Conservation (phyloP, 2,113 vertebrate genomes). For the Neolamprologus falcicula region DNA sequence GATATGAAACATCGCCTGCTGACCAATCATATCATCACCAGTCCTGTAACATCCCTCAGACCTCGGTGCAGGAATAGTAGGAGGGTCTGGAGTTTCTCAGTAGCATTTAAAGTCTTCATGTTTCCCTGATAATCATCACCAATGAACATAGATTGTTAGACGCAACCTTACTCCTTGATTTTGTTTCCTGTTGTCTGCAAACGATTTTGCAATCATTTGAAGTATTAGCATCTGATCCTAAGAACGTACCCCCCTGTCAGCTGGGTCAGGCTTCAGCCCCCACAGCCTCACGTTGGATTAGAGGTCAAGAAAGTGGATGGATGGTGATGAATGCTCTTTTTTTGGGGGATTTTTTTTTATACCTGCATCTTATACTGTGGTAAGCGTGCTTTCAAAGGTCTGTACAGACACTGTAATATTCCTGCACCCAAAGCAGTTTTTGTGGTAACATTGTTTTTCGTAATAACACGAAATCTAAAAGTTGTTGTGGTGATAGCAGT, state of each 20-base stretch:
- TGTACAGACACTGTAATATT: neutral
- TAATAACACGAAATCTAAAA: neutral
- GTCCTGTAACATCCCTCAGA: neutral
- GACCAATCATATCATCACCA: neutral
- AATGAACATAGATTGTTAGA: neutral
- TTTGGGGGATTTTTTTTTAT: neutral
- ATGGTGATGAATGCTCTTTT: neutral
- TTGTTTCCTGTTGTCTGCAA: neutral
- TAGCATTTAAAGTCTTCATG: neutral
- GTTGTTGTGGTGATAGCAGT: neutral
- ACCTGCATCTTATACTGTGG: neutral
- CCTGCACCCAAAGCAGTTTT: neutral
- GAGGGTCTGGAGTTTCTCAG: neutral
- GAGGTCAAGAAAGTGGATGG: neutral
- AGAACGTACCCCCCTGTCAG: neutral
- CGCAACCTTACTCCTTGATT: neutral
- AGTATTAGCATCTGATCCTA: neutral
- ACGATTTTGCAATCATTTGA: neutral
- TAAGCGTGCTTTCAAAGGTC: neutral
- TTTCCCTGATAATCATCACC: neutral
- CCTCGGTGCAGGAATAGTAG: neutral
- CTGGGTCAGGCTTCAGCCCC: rapidly evolving
- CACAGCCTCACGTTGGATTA: neutral
- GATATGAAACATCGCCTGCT: neutral
- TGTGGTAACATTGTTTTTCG: neutral